These are phyloP conservation scores for Virgularia gustaviana DNA, from an alignment of 92 coral and sea anemone species.

Conservation along the genomic window DNA sequence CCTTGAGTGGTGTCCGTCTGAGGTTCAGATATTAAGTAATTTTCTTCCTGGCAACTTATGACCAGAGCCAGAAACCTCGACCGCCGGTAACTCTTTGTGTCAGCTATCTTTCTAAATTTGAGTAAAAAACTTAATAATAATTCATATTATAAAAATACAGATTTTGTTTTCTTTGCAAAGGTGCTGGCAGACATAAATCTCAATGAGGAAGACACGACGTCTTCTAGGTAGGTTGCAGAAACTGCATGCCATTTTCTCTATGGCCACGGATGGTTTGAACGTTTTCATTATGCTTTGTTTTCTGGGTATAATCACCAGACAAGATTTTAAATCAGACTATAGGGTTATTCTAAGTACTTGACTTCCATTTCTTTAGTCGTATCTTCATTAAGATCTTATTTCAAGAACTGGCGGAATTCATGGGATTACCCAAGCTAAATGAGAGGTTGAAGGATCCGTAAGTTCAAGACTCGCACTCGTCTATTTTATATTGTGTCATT, in stretches of 20 bases:
- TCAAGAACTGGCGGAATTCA: constrained; percentile 94
- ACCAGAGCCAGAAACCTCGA: too few relatives aligned
- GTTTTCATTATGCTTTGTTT: too few relatives aligned
- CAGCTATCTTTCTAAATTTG: too few relatives aligned
- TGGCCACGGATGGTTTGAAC: too few relatives aligned
- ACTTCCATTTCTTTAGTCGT: constrained; percentile 51
- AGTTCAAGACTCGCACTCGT: too few relatives aligned
- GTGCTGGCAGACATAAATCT: constrained; percentile 83
- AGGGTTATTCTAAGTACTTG: not conserved
- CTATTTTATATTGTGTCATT: too few relatives aligned
- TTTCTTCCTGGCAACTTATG: too few relatives aligned
- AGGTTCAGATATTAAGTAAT: too few relatives aligned
- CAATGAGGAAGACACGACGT: constrained; percentile 95
- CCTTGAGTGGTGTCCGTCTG: too few relatives aligned
- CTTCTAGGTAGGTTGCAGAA: constrained; percentile 63
- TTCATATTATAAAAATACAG: not conserved
- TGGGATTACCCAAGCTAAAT: constrained; percentile 91
- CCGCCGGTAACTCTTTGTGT: too few relatives aligned
- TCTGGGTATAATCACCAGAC: too few relatives aligned
- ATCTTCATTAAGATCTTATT: constrained; percentile 91
- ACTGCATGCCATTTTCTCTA: too few relatives aligned
- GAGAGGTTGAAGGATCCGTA: constrained; percentile 96
- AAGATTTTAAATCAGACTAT: not conserved
- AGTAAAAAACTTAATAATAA: not conserved
- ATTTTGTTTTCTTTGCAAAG: constrained; percentile 31